These are phyloP conservation scores for Eristalinus aeneus DNA, from an alignment of 2,888 invertebrate genomes.

Conservation along the genomic window DNA sequence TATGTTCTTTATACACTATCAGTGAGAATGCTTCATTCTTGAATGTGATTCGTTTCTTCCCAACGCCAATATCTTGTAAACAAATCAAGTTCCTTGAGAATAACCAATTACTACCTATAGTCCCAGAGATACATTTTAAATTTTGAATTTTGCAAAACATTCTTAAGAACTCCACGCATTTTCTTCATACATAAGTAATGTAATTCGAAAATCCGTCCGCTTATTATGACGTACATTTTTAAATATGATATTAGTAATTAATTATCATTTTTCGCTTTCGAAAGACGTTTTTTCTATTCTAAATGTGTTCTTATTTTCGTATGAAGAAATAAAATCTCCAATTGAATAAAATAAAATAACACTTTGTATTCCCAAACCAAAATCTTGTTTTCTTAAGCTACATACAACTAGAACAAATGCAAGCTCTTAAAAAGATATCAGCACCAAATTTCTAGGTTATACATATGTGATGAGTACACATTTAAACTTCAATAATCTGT, in stretches of 20 bases:
- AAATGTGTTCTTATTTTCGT: conserved; percentile 46
- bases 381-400: neutral
- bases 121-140: neutral
- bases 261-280: conserved; percentile 28
- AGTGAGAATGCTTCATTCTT: neutral
- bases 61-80: neutral
- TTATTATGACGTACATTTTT: conserved; percentile 39
- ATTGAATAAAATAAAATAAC: no score
- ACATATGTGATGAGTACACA: conserved; percentile 33
- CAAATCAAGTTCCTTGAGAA: neutral
- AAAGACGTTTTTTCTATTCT: conserved; percentile 32
- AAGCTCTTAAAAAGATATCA: conserved; percentile 5
- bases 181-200: conserved; percentile 56
- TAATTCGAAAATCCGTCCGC: conserved; percentile 68
- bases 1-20: neutral
- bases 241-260: conserved; percentile 12
- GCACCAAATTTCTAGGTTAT: conserved; percentile 37
- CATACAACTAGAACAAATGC: neutral
- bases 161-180: conserved; percentile 21
- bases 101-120: neutral
- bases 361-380: neutral
- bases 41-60: neutral
- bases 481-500: conserved; percentile 37
- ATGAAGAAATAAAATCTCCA: no score
- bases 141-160: conserved; percentile 16